Evolutionary conservation across 2,113 vertebrate genomes (phyloP).

Genomic region (Xiphophorus couchianus): DNA sequence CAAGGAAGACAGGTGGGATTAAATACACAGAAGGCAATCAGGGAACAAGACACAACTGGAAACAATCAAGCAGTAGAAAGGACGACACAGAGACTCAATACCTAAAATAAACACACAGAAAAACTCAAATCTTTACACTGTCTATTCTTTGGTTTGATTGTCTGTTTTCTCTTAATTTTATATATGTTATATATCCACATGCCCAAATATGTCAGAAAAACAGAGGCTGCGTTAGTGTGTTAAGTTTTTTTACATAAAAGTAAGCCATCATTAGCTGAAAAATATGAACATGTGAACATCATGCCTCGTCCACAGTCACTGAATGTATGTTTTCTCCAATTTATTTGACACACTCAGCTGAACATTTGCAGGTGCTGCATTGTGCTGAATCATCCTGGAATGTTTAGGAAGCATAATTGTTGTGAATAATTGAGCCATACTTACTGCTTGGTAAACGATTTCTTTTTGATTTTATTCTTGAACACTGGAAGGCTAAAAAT

Average conservation of each 20-base stretch:
- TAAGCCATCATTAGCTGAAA: background rate
- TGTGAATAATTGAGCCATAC: conserved; percentile 6
- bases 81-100: no score
- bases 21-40: no score
- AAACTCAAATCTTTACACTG: no score
- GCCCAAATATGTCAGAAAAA: no score
- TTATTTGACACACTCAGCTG: conserved; percentile 15
- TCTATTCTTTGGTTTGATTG: background rate
- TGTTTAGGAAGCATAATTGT: background rate
- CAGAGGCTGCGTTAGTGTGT: background rate
- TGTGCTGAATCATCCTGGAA: conserved; percentile 9
- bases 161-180: background rate
- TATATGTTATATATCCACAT: background rate
- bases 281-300: background rate
- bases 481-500: background rate
- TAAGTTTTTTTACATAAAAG: background rate
- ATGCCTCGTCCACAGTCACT: background rate
- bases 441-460: background rate
- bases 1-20: no score
- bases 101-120: no score
- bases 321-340: background rate
- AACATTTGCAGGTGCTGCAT: conserved; percentile 28
- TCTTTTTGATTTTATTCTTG: no score
- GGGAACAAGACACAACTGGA: no score
- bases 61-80: no score